These are phyloP conservation scores for Verasper variegatus DNA, from an alignment of 2,113 vertebrate species.

Conservation along the genomic window DNA sequence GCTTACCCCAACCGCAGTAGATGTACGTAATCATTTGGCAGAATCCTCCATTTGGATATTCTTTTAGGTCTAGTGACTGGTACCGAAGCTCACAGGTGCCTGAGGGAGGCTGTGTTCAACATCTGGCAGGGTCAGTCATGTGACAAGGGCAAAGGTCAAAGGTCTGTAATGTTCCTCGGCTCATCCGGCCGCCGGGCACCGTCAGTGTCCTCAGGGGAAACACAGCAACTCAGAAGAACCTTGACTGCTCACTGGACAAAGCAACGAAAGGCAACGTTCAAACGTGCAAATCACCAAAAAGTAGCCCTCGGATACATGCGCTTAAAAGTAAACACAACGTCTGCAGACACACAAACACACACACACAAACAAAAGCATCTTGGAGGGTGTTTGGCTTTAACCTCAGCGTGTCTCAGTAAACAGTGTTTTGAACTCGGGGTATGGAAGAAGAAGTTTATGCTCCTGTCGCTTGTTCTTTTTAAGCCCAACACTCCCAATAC, in stretches of 20 bases:
- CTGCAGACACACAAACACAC: constrained; percentile 16
- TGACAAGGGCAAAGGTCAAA: constrained; percentile 34
- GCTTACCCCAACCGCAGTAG: too few species aligned
- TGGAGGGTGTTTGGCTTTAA: constrained; percentile 45
- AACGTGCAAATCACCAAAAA: constrained; percentile 35
- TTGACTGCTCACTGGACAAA: constrained; percentile 12
- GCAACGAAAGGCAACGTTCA: constrained; percentile 10
- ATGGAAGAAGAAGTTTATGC: constrained; percentile 61
- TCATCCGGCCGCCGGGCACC: background rate
- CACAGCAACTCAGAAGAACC: constrained; percentile 39
- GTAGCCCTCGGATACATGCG: constrained; percentile 27
- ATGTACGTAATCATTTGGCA: too few species aligned
- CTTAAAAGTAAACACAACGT: constrained; percentile 34
- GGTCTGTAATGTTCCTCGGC: constrained; percentile 14
- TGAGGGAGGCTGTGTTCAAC: constrained; percentile 14
- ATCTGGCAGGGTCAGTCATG: constrained; percentile 22
- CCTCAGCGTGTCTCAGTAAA: constrained; percentile 66
- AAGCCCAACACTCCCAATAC: constrained; percentile 45
- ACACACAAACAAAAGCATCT: constrained; percentile 10
- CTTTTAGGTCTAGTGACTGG: background rate
- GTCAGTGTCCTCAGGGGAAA: constrained; percentile 41
- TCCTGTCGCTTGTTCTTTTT: constrained; percentile 41
- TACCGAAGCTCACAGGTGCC: constrained; percentile 2
- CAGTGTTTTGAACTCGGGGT: constrained; percentile 45
- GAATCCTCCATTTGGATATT: too few species aligned